These are phyloP conservation scores for Trachelus tabidus DNA, from an alignment of 2,888 invertebrate species.

Conservation along the genomic window DNA sequence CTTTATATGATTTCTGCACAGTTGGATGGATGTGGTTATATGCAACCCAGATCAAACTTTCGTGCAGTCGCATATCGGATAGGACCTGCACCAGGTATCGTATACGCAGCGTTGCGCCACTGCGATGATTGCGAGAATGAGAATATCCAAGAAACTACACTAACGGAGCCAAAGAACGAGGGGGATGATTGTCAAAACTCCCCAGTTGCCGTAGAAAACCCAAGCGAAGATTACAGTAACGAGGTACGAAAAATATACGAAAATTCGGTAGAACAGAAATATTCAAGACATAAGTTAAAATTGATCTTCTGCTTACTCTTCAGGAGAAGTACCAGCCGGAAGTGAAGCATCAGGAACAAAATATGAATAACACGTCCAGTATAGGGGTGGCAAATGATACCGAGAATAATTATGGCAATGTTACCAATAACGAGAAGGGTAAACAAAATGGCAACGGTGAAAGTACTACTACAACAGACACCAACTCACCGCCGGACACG, in stretches of 20 bases:
- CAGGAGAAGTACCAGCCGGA: background rate
- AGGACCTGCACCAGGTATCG: constrained; percentile 46
- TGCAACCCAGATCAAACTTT: constrained; percentile 56
- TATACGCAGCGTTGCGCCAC: constrained; percentile 47
- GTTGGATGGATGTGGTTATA: constrained; percentile 59
- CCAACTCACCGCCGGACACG: constrained; percentile 48
- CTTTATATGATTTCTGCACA: constrained; percentile 45
- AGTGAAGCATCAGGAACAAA: background rate
- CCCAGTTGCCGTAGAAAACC: background rate
- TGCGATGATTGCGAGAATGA: constrained; percentile 42
- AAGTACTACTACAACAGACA: constrained; percentile 51
- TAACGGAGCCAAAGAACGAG: constrained; percentile 31
- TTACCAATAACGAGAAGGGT: background rate
- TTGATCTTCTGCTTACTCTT: background rate
- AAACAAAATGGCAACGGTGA: constrained; percentile 49
- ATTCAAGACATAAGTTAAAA: background rate
- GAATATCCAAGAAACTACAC: constrained; percentile 38
- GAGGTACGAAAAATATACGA: background rate
- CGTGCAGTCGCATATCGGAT: constrained; percentile 50
- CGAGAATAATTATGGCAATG: background rate
- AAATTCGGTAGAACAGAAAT: background rate
- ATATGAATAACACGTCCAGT: background rate
- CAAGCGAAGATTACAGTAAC: background rate
- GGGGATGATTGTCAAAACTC: background rate
- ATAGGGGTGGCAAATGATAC: background rate